Evolutionary conservation across 1,140 invertebrate genomes (phyloP).

Genomic region (Camponotus pennsylvanicus): DNA sequence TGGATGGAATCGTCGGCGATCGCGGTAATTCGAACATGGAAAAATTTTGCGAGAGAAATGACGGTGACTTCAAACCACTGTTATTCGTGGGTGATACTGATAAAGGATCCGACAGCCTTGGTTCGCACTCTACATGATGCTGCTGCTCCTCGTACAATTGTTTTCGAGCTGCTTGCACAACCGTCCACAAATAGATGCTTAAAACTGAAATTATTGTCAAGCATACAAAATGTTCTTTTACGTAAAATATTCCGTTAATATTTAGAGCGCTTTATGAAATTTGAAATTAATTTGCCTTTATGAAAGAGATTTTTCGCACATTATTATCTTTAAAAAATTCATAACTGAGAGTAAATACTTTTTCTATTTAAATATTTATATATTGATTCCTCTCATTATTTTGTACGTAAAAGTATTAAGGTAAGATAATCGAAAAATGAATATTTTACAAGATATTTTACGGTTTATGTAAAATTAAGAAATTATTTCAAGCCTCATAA

Average conservation of each 20-base stretch:
- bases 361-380: not conserved
- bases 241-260: too few species aligned
- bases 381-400: too few species aligned
- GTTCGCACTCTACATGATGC: not conserved
- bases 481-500: too few species aligned
- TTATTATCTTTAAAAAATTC: not conserved
- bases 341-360: not conserved
- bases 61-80: constrained; percentile 81
- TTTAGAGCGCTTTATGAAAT: too few species aligned
- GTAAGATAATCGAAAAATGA: too few species aligned
- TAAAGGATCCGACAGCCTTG: not conserved
- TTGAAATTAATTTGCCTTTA: not conserved
- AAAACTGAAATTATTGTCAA: constrained; percentile 75
- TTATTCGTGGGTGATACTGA: constrained; percentile 44
- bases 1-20: constrained; percentile 45
- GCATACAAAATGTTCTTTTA: too few species aligned
- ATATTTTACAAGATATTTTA: too few species aligned
- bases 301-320: not conserved
- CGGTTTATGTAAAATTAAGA: too few species aligned
- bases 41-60: constrained; percentile 78
- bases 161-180: constrained; percentile 78
- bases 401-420: too few species aligned
- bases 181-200: constrained; percentile 81
- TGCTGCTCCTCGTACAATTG: constrained; percentile 67
- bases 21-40: constrained; percentile 69